These are phyloP conservation scores for Leptobrachium leishanense DNA, from an alignment of 2,113 vertebrate genomes.

Conservation along the genomic window DNA sequence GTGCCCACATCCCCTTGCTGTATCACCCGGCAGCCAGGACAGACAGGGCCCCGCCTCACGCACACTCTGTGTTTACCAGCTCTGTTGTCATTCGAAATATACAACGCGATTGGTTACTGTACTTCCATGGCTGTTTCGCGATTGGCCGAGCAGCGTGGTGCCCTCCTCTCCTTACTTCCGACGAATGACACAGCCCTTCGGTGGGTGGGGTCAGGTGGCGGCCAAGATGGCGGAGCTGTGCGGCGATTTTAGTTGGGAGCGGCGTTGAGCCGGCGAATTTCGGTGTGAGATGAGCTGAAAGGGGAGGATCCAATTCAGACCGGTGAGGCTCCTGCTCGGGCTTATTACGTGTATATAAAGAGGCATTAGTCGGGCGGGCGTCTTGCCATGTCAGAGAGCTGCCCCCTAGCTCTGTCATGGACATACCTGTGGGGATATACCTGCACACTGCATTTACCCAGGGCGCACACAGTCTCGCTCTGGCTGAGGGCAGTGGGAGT, in stretches of 20 bases:
- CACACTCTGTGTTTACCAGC: neutral
- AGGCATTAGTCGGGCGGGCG: no score
- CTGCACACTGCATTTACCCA: no score
- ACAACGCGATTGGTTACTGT: neutral
- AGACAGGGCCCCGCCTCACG: no score
- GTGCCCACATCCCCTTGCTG: no score
- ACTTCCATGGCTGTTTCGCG: neutral
- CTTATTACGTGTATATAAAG: no score
- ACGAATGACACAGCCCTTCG: neutral
- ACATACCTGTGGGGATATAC: no score
- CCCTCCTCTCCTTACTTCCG: neutral
- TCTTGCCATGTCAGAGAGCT: no score
- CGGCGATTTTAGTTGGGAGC: neutral
- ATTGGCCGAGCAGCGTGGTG: slow-evolving; percentile 3
- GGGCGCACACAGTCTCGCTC: no score
- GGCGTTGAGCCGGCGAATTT: slow-evolving; percentile 9
- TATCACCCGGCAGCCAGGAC: no score
- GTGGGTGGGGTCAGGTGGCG: neutral
- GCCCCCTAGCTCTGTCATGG: no score
- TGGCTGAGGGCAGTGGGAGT: no score
- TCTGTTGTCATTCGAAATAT: slow-evolving; percentile 8
- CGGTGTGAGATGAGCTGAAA: slow-evolving; percentile 12
- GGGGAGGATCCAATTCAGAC: neutral
- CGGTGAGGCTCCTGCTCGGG: slow-evolving; percentile 4
- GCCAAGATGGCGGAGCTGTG: slow-evolving; percentile 17